Percentiles rank a stretch among this genome's conserved stretches.
Evolutionary conservation across 2,113 vertebrate species (phyloP).

Genomic region (Ellobius talpinus): DNA sequence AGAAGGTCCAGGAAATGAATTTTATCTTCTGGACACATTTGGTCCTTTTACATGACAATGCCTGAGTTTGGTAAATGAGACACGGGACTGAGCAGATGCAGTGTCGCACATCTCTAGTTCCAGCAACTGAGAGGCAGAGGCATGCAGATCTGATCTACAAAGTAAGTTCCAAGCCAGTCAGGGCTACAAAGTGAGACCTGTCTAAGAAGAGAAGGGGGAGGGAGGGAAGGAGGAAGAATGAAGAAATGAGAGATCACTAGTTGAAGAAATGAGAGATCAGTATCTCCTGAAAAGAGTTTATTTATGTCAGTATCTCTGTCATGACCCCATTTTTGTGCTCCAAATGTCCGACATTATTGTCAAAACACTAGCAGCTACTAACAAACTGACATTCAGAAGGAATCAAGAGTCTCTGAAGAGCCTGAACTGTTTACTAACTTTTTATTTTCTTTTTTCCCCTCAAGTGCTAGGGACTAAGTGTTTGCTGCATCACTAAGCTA

Average conservation of each 20-base stretch:
- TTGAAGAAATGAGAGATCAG: neutral
- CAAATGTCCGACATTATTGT: neutral
- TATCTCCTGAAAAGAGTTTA: neutral
- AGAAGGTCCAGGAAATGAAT: neutral
- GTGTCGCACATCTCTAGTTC: neutral
- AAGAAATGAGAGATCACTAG: neutral
- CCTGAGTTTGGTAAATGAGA: constrained; percentile 31
- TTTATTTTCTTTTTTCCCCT: neutral
- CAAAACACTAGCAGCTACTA: neutral
- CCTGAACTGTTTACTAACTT: neutral
- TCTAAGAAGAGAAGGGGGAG: neutral
- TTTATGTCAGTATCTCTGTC: neutral
- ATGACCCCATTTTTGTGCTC: neutral
- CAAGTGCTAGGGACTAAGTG: too few species aligned
- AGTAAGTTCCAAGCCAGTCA: neutral
- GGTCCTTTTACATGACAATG: neutral
- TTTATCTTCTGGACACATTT: neutral
- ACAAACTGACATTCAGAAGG: constrained; percentile 28
- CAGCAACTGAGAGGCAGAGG: neutral
- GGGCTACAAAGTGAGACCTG: neutral
- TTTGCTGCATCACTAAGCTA: neutral
- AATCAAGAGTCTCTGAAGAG: constrained; percentile 1
- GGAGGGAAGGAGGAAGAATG: neutral
- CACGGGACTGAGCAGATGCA: neutral
- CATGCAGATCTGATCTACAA: neutral